These are phyloP conservation scores for Acrocephalus kingi DNA, from an alignment of 2,113 vertebrate species.

Conservation along the genomic window DNA sequence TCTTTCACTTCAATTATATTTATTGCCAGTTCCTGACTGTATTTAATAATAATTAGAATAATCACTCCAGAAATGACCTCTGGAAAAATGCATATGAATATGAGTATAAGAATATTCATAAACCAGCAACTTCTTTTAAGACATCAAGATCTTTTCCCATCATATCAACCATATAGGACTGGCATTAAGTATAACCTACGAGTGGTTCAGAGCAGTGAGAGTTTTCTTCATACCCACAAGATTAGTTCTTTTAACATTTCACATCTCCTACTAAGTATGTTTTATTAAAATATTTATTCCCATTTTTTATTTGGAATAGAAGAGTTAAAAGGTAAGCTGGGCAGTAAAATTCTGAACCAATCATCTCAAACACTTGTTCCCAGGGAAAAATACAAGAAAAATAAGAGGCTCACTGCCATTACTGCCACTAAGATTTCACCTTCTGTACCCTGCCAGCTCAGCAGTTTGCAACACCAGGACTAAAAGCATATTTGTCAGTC, in stretches of 20 bases:
- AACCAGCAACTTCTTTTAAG: background rate
- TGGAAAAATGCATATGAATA: background rate
- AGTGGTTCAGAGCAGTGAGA: background rate
- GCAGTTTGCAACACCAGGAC: background rate
- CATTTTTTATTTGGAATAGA: background rate
- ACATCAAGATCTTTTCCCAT: background rate
- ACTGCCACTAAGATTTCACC: background rate
- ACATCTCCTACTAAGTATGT: background rate
- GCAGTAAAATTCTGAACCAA: background rate
- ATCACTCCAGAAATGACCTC: background rate
- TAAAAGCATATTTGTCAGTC: background rate
- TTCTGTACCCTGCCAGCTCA: background rate
- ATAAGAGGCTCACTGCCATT: background rate
- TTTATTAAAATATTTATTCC: background rate
- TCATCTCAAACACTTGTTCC: background rate
- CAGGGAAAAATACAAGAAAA: slow-evolving; percentile 39
- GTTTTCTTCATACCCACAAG: background rate
- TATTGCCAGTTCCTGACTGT: background rate
- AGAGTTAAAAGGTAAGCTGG: background rate
- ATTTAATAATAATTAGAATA: background rate
- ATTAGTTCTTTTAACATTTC: background rate
- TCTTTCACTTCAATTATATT: background rate
- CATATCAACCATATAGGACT: background rate
- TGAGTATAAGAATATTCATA: background rate
- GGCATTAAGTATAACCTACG: background rate